Percentiles rank a stretch among this genome's conserved stretches.
These are phyloP conservation scores for Emys orbicularis DNA, from an alignment of 2,797 vertebrate genomes.

Conservation along the genomic window DNA sequence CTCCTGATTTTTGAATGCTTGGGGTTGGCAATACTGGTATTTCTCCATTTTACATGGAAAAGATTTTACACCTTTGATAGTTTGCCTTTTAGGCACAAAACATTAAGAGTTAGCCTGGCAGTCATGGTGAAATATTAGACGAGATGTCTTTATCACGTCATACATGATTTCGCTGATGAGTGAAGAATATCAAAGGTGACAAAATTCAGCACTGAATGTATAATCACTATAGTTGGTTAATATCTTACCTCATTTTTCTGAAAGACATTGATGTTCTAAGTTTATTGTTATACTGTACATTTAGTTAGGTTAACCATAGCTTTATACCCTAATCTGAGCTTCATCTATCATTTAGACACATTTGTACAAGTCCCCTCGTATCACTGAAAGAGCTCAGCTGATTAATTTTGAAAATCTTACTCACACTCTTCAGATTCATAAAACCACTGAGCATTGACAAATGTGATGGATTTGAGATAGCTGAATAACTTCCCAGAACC, in stretches of 20 bases:
- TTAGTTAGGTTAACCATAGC: neutral
- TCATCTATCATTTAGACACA: neutral
- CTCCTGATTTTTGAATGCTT: neutral
- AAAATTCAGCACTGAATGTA: neutral
- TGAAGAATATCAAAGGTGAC: conserved; percentile 3
- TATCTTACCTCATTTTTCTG: neutral
- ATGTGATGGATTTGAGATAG: neutral
- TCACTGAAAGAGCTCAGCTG: neutral
- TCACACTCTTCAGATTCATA: neutral
- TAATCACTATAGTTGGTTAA: neutral
- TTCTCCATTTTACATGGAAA: neutral
- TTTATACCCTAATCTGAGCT: neutral
- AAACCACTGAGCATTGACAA: neutral
- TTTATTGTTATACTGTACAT: neutral
- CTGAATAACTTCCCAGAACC: neutral
- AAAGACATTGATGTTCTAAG: neutral
- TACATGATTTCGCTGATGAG: neutral
- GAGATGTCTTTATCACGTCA: neutral
- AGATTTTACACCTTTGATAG: neutral
- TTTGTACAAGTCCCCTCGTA: neutral
- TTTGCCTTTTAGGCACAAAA: neutral
- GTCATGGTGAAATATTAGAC: neutral
- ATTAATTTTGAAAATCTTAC: neutral
- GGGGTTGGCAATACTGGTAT: neutral
- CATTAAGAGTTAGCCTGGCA: neutral